These are phyloP conservation scores for Marasmarcha lunaedactyla DNA, from an alignment of 2,888 invertebrate genomes.

Conservation along the genomic window DNA sequence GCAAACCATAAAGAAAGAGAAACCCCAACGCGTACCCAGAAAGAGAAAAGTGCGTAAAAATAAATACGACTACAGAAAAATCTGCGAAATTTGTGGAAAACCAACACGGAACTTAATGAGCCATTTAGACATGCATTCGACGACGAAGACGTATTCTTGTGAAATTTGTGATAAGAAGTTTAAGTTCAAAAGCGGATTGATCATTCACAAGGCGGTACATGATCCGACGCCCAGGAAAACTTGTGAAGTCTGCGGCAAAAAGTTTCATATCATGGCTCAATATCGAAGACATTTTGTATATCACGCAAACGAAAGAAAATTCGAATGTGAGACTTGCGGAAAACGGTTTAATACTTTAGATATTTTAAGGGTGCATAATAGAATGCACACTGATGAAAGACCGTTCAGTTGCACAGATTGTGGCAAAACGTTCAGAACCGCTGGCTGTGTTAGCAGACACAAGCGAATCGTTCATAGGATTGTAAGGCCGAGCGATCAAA, in stretches of 20 bases:
- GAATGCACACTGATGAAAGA: slow-evolving; percentile 59
- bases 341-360: slow-evolving; percentile 66
- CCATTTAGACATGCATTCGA: slow-evolving; percentile 54
- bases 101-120: slow-evolving; percentile 45
- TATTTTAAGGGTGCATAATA: slow-evolving; percentile 56
- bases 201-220: slow-evolving; percentile 54
- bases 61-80: slow-evolving; percentile 53
- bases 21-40: slow-evolving; percentile 14
- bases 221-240: slow-evolving; percentile 57
- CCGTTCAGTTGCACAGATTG: slow-evolving; percentile 57
- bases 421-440: slow-evolving; percentile 58
- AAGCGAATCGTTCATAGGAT: slow-evolving; percentile 51
- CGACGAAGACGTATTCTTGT: slow-evolving; percentile 47
- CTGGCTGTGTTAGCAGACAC: slow-evolving; percentile 59
- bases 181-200: slow-evolving; percentile 56
- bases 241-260: slow-evolving; percentile 65
- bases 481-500: neutral
- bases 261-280: slow-evolving; percentile 60
- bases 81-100: slow-evolving; percentile 61
- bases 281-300: slow-evolving; percentile 61
- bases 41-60: slow-evolving; percentile 32
- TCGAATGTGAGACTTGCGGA: slow-evolving; percentile 61
- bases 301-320: slow-evolving; percentile 65
- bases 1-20: slow-evolving; percentile 18
- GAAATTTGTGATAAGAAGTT: slow-evolving; percentile 59